Evolutionary conservation across 2,797 vertebrate species (phyloP), one percentile per base, ranked within the genome.

Genomic region (Clarias fuscus): DNA sequence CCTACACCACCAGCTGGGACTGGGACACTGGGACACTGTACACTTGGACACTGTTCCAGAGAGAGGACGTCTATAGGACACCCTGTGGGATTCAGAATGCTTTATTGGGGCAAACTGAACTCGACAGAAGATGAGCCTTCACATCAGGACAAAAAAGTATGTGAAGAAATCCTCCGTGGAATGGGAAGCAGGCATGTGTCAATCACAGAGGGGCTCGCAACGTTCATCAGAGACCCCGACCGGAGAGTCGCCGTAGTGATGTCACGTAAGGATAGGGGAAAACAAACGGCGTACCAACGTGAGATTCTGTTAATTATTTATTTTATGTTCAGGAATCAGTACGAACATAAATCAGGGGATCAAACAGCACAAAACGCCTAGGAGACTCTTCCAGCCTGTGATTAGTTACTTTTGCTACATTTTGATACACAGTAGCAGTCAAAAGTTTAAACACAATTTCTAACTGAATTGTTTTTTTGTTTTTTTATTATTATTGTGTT

Each of bases 21-120:
- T 48, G 48, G 48, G 48, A 48, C 48, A 11, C 48, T 48, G 10
- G 48, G 48, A 48, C 48, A 48, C 10, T 48, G 48, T 40, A 40
- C 68, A 11, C 8, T 6, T 37, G 20, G 22, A 37, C 58, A 22
- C 58, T 61, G 20, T 62, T 10, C 17, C 78, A 48, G 3, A n/a
- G 3, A n/a, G 22, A 48, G 37, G 59, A 43, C 61, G 20, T 4
- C 8, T 64, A 0, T 7, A 73, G 48, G 48, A 27, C 14, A 6
- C 17, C 22, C 37, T 79, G 77, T n/a, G 59, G 15, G 30, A 18
- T 59, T 27, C 18, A 18, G 13, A 4, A 88, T 88, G 82, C 11
- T 80, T 58, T 70, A 33, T 22, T 85, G 83, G 71, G 62, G 82
- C 18, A 53, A 71, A 71, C 22, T 70, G 68, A 64, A 14, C 48